Base-by-base conservation (phyloP, 2,888 invertebrate species). In the Galerucella nymphaeae region DNA sequence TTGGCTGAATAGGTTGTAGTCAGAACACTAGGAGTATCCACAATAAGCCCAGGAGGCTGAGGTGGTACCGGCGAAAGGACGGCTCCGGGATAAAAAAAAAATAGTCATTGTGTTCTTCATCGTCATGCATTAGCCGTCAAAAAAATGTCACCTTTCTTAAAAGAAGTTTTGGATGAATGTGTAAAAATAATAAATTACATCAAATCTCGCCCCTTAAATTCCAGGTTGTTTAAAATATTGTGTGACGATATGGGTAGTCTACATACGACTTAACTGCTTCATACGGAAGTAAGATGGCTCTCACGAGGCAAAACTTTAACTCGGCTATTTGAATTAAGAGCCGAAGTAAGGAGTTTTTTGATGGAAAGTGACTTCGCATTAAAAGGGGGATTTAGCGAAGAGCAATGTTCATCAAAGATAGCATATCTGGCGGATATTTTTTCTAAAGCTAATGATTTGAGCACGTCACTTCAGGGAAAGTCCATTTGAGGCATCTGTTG, bases 151-250 rank as follows among this genome's bases (percentile, higher is more conserved):
- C 50, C 11, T 10, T 23, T 2, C 11, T 16, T 45, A 30, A 66
- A 20, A 14, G n/a, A 20, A 5, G 55, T 55, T 66, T 55, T 53
- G 18, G 30, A 42, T 13, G 23, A 65, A 50, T 20, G 13, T 16
- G 57, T 57, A 20, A 66, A 30, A 18, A 42, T 66, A 18, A 64
- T 64, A 18, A 64, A 45, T 14, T 45, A 11, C 30, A 59, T 59
- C n/a, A 59, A 59, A 10, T 18, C 59, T 30, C n/a, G 13, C 48
- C 48, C 45, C 48, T 20, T 64, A n/a, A 64, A 64, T 20, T 48
- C 64, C 45, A n/a, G 64, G 23, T 18, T 64, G 20, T 64, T 64
- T 20, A 48, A 16, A 11, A 18, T n/a, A 20, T 18, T 64, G 18
- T 45, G 13, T 48, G 48, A 64, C 4, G 18, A 64, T 48, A 64